phyloP scores from a whole-genome alignment of 2,113 vertebrate genomes.

The Pomatostomus ruficeps region DNA sequence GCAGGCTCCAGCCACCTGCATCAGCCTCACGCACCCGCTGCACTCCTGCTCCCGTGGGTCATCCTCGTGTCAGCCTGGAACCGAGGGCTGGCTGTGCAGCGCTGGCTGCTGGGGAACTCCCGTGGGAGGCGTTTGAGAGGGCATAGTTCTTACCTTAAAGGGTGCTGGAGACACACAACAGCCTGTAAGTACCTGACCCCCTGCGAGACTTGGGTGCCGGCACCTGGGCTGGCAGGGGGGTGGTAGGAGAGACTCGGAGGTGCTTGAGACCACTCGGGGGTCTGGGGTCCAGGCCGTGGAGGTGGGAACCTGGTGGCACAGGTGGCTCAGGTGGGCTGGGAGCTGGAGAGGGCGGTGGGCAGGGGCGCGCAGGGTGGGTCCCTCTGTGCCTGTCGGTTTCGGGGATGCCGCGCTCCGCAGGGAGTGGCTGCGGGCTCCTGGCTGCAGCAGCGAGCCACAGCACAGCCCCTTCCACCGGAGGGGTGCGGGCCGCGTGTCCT shows the following conservation, averaged over 20 bases:
- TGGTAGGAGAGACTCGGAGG: not conserved
- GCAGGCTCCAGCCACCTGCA: not conserved
- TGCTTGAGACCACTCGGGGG: fast-evolving
- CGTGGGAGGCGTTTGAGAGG: not conserved
- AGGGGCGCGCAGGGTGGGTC: not conserved
- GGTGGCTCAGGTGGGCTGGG: not conserved
- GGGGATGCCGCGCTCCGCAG: not conserved
- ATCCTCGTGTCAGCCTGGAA: not conserved
- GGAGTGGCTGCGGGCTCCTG: not conserved
- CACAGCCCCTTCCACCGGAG: fast-evolving
- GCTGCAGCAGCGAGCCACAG: not conserved
- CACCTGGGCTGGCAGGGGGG: not conserved
- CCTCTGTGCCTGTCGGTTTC: fast-evolving
- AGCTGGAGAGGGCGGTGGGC: not conserved
- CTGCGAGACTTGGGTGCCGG: not conserved
- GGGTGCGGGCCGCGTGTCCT: fast-evolving
- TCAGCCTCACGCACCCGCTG: not conserved
- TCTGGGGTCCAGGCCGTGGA: not conserved
- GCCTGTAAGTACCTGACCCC: not conserved
- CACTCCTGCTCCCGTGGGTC: not conserved
- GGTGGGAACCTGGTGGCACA: not conserved
- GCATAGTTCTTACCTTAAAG: not conserved
- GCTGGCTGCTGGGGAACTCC: not conserved
- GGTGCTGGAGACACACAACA: not conserved
- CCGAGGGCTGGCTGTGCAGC: not conserved